Evolutionary conservation across 2,888 invertebrate genomes (phyloP), one percentile per base, ranked within the genome.

Genomic region (Drosophila neotestacea): DNA sequence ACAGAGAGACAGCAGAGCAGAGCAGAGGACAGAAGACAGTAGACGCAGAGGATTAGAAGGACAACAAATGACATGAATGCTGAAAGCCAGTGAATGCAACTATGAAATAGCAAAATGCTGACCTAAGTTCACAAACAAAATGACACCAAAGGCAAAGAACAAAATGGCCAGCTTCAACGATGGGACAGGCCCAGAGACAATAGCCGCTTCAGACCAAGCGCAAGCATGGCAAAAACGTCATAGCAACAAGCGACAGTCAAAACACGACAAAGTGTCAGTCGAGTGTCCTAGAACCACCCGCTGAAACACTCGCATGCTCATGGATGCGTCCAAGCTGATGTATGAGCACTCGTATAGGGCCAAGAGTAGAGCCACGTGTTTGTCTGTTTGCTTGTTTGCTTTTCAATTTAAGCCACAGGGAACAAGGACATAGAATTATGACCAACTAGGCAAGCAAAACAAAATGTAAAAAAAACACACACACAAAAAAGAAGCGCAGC

Each of bases 401-500:
- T 78, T 79, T 78, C 75, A 78, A 74, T 81, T 67, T 65, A 60
- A 71, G 81, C 70, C 86, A 61, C 6, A 22, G 22, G n/a, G 48
- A 60, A 50, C 46, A 62, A 58, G 67, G 68, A 69, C 63, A 80
- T 47, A 65, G 88, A 88, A 80, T 85, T 83, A 88, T 88, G 80
- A 82, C 76, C 73, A 68, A 28, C 54, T 39, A 52, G 50, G 52
- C 58, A 60, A 58, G 59, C 56, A 59, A 42, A 54, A 32, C 5
- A 32, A 32, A 32, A 32, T 32, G 7, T 30, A 5, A 30, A 30
- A 30, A 6, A 7, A 30, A 30, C n/a, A n/a, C n/a, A 56, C 16
- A 63, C 58, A 58, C 60, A 54, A 42, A 63, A 52, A 48, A 52
- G 61, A 66, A 65, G 13, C 6, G 16, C 9, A 34, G 3, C 16